Evolutionary conservation across 2,797 vertebrate species (phyloP).

Genomic region (Danio jaintianensis): DNA sequence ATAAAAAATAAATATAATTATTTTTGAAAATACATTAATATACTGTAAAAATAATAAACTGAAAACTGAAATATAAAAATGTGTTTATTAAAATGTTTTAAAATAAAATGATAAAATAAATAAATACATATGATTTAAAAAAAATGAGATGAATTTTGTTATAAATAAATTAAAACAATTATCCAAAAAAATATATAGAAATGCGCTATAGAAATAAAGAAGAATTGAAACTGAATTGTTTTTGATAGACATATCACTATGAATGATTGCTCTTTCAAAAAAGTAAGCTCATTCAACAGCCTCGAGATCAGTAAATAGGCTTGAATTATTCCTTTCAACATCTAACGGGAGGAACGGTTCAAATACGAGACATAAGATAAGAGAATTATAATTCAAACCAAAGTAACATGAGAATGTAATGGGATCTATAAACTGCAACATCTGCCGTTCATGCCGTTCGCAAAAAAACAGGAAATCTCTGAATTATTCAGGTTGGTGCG

Average conservation of each 20-base stretch:
- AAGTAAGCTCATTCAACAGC: background rate
- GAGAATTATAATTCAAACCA: background rate
- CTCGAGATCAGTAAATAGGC: background rate
- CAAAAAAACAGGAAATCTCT: constrained; percentile 66
- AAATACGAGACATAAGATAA: constrained; percentile 7
- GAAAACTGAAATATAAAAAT: too few relatives aligned
- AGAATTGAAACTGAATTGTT: background rate
- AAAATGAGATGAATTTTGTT: too few relatives aligned
- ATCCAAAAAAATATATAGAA: too few relatives aligned
- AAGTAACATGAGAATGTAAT: constrained; percentile 64
- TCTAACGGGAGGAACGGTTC: constrained; percentile 36
- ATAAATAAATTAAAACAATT: too few relatives aligned
- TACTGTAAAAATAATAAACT: too few relatives aligned
- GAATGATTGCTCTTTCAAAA: background rate
- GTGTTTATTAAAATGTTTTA: too few relatives aligned
- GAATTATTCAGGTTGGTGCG: constrained; percentile 71
- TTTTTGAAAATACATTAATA: too few relatives aligned
- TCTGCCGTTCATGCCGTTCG: constrained; percentile 65
- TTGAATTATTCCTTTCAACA: constrained; percentile 3
- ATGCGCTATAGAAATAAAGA: background rate
- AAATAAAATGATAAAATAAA: too few relatives aligned
- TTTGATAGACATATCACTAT: background rate
- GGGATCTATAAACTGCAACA: constrained; percentile 64
- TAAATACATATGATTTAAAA: too few relatives aligned
- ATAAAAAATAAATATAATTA: too few relatives aligned